Evolutionary conservation across 2,113 vertebrate genomes (phyloP), one percentile per base, ranked within the genome.

Genomic region (Egretta garzetta): DNA sequence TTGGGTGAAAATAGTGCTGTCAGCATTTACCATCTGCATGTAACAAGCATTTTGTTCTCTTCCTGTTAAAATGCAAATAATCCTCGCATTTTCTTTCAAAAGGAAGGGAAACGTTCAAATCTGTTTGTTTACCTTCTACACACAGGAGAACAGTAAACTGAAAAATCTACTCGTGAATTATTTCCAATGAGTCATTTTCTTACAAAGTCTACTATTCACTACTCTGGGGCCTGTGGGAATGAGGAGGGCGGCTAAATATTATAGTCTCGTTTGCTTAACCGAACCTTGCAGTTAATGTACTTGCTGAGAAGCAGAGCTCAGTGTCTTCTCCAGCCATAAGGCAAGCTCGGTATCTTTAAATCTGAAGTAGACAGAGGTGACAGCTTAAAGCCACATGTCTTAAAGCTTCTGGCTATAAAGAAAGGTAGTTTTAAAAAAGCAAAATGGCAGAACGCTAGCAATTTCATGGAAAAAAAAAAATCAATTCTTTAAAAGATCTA

Each of bases 121-220:
- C 80, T 85, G 68, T 96, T 95, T 96, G 91, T 96, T 97, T 95
- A 94, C 63, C 91, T 91, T 92, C 67, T 27, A 37, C 82, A 91
- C 77, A 56, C 77, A 72, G 32, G 63, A 96, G 89, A 96, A 86
- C 35, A 81, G 81, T 49, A 93, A 96, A 94, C 63, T 66, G 64
- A 94, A 88, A 88, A 95, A 90, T 86, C 86, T 59, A 90, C 91
- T 95, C 1, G 5, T 80, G 71, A 94, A 95, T 93, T 91, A 93
- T 90, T 97, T 94, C 91, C 88, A 95, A 23, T 97, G 96, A 98
- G 81, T 95, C 96, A 95, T 84, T 97, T 94, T 95, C 86, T 77
- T 60, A 87, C 92, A 72, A 80, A 93, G 55, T 77, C 66, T 72
- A 39, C 91, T 90, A 74, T 96, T 96, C 94, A 91, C 53, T 59